These are phyloP conservation scores for Sinelater perroti DNA, from an alignment of 2,888 invertebrate species.

Conservation along the genomic window DNA sequence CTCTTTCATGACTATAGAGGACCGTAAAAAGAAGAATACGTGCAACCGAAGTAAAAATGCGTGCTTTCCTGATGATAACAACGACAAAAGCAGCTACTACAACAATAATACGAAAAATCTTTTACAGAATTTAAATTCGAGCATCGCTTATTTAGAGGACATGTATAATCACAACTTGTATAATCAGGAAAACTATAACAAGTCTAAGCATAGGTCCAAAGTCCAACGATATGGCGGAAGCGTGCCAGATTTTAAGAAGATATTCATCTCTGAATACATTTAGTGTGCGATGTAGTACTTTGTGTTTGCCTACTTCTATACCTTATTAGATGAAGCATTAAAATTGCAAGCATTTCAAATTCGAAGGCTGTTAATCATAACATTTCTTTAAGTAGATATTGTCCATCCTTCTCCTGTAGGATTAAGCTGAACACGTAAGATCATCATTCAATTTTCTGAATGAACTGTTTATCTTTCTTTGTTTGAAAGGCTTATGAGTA, in stretches of 20 bases:
- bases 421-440: too few relatives aligned
- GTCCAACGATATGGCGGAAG: constrained; percentile 61
- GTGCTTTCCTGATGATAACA: background rate
- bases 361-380: too few relatives aligned
- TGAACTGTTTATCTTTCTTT: constrained; percentile 2
- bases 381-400: too few relatives aligned
- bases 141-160: constrained; percentile 33
- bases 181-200: constrained; percentile 17
- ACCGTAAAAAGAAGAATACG: constrained; percentile 40
- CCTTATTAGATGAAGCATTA: too few relatives aligned
- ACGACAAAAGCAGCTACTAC: background rate
- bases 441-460: constrained; percentile 14
- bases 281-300: too few relatives aligned
- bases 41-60: background rate
- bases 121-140: constrained; percentile 26
- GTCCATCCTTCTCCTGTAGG: too few relatives aligned
- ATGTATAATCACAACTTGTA: constrained; percentile 32
- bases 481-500: constrained; percentile 4
- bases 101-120: constrained; percentile 30
- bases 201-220: constrained; percentile 45
- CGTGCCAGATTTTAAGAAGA: constrained; percentile 66
- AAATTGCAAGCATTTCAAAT: too few relatives aligned
- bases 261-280: constrained; percentile 64
- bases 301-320: too few relatives aligned
- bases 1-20: constrained; percentile 54